A percentile compares a stretch with the other conserved stretches of the same genome.
These are phyloP conservation scores for Odontamblyopus rebecca DNA, from an alignment of 2,797 vertebrate genomes.

Conservation along the genomic window DNA sequence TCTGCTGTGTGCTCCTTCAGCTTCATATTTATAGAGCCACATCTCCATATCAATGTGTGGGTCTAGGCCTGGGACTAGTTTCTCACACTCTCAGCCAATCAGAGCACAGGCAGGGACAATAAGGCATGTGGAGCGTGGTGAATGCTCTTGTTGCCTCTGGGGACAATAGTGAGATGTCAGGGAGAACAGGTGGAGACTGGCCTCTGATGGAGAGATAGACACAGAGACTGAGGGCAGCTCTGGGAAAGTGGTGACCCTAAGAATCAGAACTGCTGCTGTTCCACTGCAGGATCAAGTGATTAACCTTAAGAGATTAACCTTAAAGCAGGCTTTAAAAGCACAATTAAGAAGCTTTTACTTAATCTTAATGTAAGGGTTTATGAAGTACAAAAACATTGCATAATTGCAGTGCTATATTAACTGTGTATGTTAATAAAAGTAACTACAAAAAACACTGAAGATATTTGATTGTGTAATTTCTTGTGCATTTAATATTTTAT, in stretches of 20 bases:
- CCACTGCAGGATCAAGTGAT: conserved; percentile 28
- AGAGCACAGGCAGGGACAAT: conserved; percentile 49
- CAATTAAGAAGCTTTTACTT: not conserved
- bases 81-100: conserved; percentile 80
- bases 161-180: conserved; percentile 51
- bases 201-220: conserved; percentile 19
- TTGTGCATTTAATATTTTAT: not conserved
- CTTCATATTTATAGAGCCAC: conserved; percentile 82
- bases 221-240: conserved; percentile 33
- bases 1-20: conserved; percentile 59
- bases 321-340: conserved; percentile 6
- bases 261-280: conserved; percentile 40
- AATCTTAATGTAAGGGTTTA: not conserved
- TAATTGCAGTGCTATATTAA: not conserved
- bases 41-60: conserved; percentile 77
- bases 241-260: conserved; percentile 67
- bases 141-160: conserved; percentile 33
- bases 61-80: conserved; percentile 72
- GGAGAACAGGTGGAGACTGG: conserved; percentile 54
- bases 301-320: conserved; percentile 14
- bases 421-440: not conserved
- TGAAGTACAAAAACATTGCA: not conserved
- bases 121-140: conserved; percentile 39
- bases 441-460: not conserved
- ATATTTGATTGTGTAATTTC: not conserved